Base-by-base conservation (phyloP, 1,140 invertebrate species). In the Heliconius hermathena region DNA sequence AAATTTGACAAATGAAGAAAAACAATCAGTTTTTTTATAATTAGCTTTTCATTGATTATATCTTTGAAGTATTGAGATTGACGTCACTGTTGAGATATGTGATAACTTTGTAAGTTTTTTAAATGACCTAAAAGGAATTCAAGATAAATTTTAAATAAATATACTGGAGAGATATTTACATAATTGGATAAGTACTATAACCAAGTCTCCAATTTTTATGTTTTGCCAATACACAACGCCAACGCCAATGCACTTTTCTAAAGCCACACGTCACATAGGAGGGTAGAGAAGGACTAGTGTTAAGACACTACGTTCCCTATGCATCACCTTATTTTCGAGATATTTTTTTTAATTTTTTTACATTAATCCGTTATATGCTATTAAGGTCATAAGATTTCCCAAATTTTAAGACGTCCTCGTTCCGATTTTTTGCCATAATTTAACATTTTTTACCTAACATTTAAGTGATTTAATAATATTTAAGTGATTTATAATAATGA, bases 41-140 rank as follows among this genome's bases (percentile, higher is more conserved):
- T 66, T 29, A 66, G n/a, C 22, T 26, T 22, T 60, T 60, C 9
- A 60, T 60, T 60, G 57, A 60, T 60, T 26, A 26, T 13, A 16
- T 66, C 11, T 66, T 29, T 29, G 29, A 52, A 8, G 54, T n/a
- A 16, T 66, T 46, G 41, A 46, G 3, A 46, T 46, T 76, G 74
- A 76, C 74, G 74, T 76, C 36, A 76, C 1, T 74, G 54, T 76
- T 76, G 74, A 57, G 13, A 70, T 57, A 22, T 41, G 60, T 38
- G 54, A 76, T 66, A 76, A 29, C 22, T 26, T 29, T 66, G 60
- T 26, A 9, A n/a, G 33, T 36, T 6, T 46, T 13, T 46, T 46
- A 46, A 16, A 9, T n/a, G 8, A 22, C 20, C n/a, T 57, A 57
- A 22, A n/a, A 22, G n/a, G 54, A 57, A n/a, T 9, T 22, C 54